Conservation (phyloP, 2,797 vertebrate genomes). For the Pangasius krempfi region DNA sequence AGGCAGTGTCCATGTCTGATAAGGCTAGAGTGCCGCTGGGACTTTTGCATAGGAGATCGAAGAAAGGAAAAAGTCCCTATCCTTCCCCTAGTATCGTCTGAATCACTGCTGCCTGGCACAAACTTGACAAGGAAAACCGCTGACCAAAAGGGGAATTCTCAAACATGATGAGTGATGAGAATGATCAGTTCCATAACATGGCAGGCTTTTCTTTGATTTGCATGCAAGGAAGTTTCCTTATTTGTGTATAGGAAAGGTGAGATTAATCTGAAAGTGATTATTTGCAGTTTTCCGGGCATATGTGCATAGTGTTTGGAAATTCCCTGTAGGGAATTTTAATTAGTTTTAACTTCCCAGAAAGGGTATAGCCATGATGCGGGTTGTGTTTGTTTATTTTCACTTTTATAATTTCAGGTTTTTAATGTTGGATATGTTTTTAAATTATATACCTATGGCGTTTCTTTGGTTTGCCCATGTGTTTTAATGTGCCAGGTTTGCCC, state of each 20-base stretch:
- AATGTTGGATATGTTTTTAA: background rate
- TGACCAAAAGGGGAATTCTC: slow-evolving; percentile 61
- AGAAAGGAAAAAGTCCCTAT: slow-evolving; percentile 58
- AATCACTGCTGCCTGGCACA: slow-evolving; percentile 64
- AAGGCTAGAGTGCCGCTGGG: slow-evolving; percentile 50
- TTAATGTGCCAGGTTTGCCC: slow-evolving; percentile 12
- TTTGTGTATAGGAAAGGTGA: slow-evolving; percentile 39
- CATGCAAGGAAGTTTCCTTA: slow-evolving; percentile 48
- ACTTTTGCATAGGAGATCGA: slow-evolving; percentile 41
- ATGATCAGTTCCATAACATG: slow-evolving; percentile 48
- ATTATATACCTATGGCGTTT: background rate
- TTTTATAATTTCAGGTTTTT: slow-evolving; percentile 45
- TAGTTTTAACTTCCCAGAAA: slow-evolving; percentile 46
- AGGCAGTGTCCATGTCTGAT: slow-evolving; percentile 53
- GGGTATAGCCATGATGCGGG: slow-evolving; percentile 45
- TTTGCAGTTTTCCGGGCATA: slow-evolving; percentile 41
- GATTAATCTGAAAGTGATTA: slow-evolving; percentile 46
- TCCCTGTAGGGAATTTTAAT: slow-evolving; percentile 53
- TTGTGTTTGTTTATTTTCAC: slow-evolving; percentile 53
- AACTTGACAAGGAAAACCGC: slow-evolving; percentile 58
- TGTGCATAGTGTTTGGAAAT: slow-evolving; percentile 55
- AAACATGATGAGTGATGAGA: slow-evolving; percentile 55
- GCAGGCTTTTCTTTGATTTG: slow-evolving; percentile 50
- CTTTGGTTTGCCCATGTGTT: background rate
- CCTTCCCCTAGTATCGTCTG: slow-evolving; percentile 51